These are phyloP conservation scores for Sinohyriopsis cumingii DNA, from an alignment of 2,888 invertebrate species.

Conservation along the genomic window DNA sequence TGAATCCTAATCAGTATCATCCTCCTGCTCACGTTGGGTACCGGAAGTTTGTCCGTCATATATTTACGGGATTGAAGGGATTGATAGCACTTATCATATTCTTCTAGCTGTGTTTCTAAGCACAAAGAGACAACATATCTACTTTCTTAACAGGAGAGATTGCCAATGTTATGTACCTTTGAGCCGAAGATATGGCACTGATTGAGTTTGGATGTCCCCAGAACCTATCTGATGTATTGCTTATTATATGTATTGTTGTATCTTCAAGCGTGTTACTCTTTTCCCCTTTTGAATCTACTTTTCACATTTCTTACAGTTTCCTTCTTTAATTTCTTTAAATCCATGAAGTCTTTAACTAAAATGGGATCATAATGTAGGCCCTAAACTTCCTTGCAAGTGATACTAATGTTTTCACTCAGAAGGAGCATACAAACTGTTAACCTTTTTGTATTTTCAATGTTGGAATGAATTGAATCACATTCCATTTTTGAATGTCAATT, in stretches of 20 bases:
- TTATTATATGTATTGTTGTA: neutral
- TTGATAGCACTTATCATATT: neutral
- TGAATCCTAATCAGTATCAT: neutral
- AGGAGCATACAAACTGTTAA: no score
- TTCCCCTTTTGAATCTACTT: neutral
- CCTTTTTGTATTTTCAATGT: no score
- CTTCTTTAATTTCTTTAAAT: no score
- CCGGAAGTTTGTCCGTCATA: neutral
- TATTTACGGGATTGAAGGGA: constrained; percentile 1
- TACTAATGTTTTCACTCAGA: neutral
- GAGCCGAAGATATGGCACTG: no score
- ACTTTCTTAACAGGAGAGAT: constrained; percentile 4
- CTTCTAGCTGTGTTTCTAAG: neutral
- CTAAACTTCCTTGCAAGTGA: no score
- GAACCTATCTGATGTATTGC: neutral
- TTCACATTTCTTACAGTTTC: neutral
- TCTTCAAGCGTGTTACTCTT: neutral
- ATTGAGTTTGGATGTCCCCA: neutral
- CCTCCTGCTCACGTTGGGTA: neutral
- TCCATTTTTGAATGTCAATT: neutral
- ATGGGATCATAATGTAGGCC: neutral
- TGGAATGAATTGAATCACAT: no score
- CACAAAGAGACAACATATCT: neutral
- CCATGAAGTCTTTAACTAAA: no score
- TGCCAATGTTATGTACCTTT: constrained; percentile 1